A percentile compares a stretch with the other conserved stretches of the same genome.
Evolutionary conservation across 2,888 invertebrate species (phyloP).

Genomic region (Mylabris sibirica): DNA sequence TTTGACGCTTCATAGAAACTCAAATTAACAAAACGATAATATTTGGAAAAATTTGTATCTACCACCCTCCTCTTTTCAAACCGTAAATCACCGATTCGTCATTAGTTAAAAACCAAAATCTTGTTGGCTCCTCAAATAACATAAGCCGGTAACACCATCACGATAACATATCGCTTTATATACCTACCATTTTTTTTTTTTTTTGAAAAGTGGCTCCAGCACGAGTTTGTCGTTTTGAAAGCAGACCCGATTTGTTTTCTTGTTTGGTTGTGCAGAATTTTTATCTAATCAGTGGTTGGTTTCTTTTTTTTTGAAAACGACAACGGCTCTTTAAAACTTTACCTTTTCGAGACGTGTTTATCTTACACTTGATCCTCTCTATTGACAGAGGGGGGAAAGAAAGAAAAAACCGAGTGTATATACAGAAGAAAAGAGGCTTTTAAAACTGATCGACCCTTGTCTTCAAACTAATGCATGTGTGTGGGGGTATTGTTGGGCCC

Average conservation of each 20-base stretch:
- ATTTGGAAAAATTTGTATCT: neutral
- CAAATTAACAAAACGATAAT: neutral
- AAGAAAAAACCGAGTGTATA: neutral
- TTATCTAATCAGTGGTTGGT: constrained; percentile 10
- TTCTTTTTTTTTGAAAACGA: neutral
- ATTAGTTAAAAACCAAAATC: constrained; percentile 11
- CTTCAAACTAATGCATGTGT: neutral
- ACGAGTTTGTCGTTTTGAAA: constrained; percentile 2
- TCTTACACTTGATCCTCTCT: constrained; percentile 14
- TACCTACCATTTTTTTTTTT: neutral
- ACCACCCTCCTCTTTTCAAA: neutral
- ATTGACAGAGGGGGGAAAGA: neutral
- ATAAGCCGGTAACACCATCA: constrained; percentile 8
- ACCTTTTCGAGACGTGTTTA: constrained; percentile 13
- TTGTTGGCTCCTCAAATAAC: constrained; percentile 6
- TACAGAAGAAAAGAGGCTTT: constrained; percentile 2
- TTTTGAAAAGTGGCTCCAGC: constrained; percentile 14
- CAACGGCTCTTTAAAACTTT: constrained; percentile 6
- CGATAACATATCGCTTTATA: neutral
- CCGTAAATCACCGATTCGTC: neutral
- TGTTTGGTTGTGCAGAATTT: constrained; percentile 3
- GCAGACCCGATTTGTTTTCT: neutral
- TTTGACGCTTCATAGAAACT: neutral
- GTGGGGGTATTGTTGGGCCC: neutral
- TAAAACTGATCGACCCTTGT: constrained; percentile 7